These are phyloP conservation scores for Magallana nippona DNA, from an alignment of 2,888 invertebrate species.

Conservation along the genomic window DNA sequence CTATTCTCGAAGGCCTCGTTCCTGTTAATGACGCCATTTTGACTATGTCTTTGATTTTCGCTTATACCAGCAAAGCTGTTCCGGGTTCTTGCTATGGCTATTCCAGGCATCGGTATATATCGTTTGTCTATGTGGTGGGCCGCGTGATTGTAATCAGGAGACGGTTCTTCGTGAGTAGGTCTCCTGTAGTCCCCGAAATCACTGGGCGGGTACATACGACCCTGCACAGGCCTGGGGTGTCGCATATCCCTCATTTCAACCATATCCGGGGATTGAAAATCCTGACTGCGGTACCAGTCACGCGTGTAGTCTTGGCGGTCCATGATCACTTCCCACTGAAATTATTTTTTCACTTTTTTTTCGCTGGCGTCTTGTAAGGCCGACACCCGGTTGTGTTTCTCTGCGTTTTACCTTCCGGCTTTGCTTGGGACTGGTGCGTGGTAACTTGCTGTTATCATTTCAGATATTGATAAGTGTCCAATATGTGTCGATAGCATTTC, in stretches of 20 bases:
- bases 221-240: background rate
- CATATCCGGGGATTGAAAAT: background rate
- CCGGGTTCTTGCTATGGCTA: background rate
- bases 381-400: background rate
- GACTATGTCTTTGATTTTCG: background rate
- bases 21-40: conserved; percentile 12
- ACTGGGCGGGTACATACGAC: conserved; percentile 29
- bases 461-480: conserved; percentile 15
- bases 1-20: background rate
- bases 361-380: background rate
- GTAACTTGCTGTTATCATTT: background rate
- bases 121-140: background rate
- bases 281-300: conserved; percentile 34
- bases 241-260: background rate
- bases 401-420: background rate
- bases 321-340: background rate
- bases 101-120: background rate
- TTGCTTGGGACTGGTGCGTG: background rate
- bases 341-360: background rate
- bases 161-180: background rate
- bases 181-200: conserved; percentile 38
- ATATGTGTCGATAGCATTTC: background rate
- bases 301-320: conserved; percentile 33
- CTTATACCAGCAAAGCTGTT: conserved; percentile 8
- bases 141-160: background rate